phyloP scores from a whole-genome alignment of 2,113 vertebrate species.

The Chroicocephalus ridibundus region DNA sequence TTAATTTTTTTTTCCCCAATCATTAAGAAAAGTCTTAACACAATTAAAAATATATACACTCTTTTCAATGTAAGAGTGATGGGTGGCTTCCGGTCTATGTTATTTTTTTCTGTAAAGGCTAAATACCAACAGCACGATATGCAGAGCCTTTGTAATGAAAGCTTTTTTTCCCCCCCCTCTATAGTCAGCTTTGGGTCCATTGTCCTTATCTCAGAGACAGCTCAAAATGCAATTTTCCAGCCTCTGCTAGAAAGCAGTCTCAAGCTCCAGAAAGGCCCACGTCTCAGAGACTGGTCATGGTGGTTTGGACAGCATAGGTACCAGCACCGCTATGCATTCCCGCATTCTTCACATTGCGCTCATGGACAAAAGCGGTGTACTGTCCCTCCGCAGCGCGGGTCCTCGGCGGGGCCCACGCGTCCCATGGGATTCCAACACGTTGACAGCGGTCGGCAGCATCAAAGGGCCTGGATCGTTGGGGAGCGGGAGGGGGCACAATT shows the following conservation, averaged over 20 bases:
- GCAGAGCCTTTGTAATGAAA: neutral
- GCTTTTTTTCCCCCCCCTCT: neutral
- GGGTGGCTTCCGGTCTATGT: neutral
- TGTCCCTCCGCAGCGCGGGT: constrained; percentile 57
- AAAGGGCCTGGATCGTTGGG: constrained; percentile 75
- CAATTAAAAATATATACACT: neutral
- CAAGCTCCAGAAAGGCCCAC: neutral
- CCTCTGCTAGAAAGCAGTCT: neutral
- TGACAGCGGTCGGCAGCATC: constrained; percentile 69
- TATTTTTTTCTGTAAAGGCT: neutral
- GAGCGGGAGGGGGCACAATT: constrained; percentile 76
- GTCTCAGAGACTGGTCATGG: constrained; percentile 71
- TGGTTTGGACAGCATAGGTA: constrained; percentile 15
- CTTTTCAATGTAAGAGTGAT: neutral
- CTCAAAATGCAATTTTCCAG: neutral
- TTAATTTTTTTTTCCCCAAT: neutral
- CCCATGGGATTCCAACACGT: constrained; percentile 71
- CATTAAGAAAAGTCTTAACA: constrained; percentile 1
- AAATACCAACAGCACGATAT: neutral
- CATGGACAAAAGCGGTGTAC: constrained; percentile 62
- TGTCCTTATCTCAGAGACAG: neutral
- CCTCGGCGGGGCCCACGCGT: constrained; percentile 64
- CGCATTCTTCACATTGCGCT: constrained; percentile 72
- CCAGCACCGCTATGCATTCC: constrained; percentile 42
- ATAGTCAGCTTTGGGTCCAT: neutral